Conservation (phyloP, 2,113 vertebrate species). For the Lucifuga dentata region DNA sequence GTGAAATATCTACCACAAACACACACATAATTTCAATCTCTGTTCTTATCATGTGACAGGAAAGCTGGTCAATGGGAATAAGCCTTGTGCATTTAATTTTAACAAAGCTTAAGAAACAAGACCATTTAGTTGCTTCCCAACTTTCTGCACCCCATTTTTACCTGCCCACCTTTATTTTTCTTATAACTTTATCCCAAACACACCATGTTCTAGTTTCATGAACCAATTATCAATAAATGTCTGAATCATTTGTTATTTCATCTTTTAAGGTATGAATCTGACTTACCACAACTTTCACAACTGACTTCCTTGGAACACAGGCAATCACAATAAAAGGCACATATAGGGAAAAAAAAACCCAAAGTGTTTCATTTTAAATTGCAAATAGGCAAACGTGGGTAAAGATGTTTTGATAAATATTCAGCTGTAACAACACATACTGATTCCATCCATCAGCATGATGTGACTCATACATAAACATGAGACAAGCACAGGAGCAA, state of each 20-base stretch:
- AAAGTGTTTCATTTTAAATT: slow-evolving; percentile 12
- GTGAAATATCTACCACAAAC: no score
- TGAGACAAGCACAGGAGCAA: background rate
- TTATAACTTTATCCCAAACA: no score
- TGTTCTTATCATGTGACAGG: background rate
- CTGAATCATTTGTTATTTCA: no score
- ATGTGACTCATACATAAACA: slow-evolving; percentile 43
- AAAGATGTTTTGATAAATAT: background rate
- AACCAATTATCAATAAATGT: no score
- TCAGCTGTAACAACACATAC: slow-evolving; percentile 17
- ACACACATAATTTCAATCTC: background rate
- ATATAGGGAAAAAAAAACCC: no score
- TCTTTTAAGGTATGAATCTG: no score
- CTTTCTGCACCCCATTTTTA: no score
- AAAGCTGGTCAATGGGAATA: background rate
- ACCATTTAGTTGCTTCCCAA: background rate
- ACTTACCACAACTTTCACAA: no score
- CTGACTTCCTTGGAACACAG: no score
- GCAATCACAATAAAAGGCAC: no score
- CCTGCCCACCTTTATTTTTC: no score
- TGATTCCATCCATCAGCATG: slow-evolving; percentile 40
- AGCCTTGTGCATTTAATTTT: background rate
- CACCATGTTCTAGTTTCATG: no score
- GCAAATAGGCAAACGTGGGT: slow-evolving; percentile 8
- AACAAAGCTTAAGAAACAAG: background rate